Base-by-base conservation (phyloP, 2,797 vertebrate genomes). In the Steatocranus sp. region DNA sequence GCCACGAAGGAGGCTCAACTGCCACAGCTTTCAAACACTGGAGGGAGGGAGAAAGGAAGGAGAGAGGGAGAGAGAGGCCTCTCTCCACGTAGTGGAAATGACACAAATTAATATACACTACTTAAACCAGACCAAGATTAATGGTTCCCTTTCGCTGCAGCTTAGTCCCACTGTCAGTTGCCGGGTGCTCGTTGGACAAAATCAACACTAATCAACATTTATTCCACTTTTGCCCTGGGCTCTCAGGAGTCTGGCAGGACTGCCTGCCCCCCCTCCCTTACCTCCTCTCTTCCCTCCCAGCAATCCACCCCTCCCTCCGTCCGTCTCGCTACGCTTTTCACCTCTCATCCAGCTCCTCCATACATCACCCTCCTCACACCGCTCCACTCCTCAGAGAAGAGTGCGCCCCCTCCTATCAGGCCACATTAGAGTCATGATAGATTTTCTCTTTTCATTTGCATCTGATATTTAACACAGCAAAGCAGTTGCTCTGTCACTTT, bases 61-160 rank as follows among this genome's bases (percentile, higher is more conserved):
- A 70, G 82, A n/a, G 87, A 75, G 87, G 74, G 85, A 79, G 96
- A 87, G 91, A 96, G 96, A 96, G 96, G 95, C 96, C 96, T 96
- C 96, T 97, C 97, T 97, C 95, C 96, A 97, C 97, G 96, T 98
- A 98, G 97, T 98, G 97, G 98, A 99, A 99, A 99, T 98, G 98
- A 98, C 98, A 99, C 97, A 99, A 98, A 99, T 99, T 98, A 99
- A 99, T 99, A 99, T 98, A 98, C 97, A 97, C 97, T 97, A 97
- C 97, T 99, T 99, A 99, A 99, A 99, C 96, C 97, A 99, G 98
- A 98, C 97, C 97, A 98, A 99, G 98, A 99, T 99, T 98, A 98
- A 99, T 99, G 98, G 97, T 96, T 96, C 96, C 96, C 97, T 97
- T 98, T 99, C 98, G 97, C 97, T 95, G 96, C 97, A 96, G 97